Base-by-base conservation (phyloP, 92 coral and sea anemone species). In the Porites lobata region DNA sequence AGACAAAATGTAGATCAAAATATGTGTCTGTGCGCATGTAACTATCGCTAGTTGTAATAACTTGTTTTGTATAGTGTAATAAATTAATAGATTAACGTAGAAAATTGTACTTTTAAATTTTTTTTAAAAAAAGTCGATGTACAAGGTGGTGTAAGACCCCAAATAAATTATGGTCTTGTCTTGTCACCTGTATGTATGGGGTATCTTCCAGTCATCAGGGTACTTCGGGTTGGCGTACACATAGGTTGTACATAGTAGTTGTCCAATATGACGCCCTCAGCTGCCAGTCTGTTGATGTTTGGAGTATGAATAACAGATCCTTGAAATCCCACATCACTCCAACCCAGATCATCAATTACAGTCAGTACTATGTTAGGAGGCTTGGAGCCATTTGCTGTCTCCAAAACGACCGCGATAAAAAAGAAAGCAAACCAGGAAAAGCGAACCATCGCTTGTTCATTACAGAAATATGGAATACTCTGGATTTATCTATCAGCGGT, bases 171-270 rank as follows among this genome's bases (percentile, higher is more conserved):
- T 0, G 0, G 7, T 38, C 6, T 38, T 3, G 47, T 38, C 47
- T 38, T 38, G 47, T 69, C 76, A 93, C 98, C 98, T 76, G 95
- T 85, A 77, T 94, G 99, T 13, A 96, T 96, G 50, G 98, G 96
- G 80, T 96, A 96, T 7, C 90, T 78, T 47, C 99, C 99, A n/a
- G 95, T 92, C 74, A 96, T 89, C 50, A 96, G 92, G 53, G 96
- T 93, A 71, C 97, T 91, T 65, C 99, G 91, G 7, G 99, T 92
- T 20, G 99, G 99, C 10, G 95, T 85, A 78, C 99, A 96, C 1
- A 94, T 70, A 0, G 98, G 92, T 69, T 93, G 94, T 6, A 94
- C 94, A 43, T 94, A 94, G 77, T 94, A 94, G 63, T 94, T 94
- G 2, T 94, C 90, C 62, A 94, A 90, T 8, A 94, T 86, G 1